These are phyloP conservation scores for Lacanobia wlatinum DNA, from an alignment of 2,888 invertebrate genomes.

Conservation along the genomic window DNA sequence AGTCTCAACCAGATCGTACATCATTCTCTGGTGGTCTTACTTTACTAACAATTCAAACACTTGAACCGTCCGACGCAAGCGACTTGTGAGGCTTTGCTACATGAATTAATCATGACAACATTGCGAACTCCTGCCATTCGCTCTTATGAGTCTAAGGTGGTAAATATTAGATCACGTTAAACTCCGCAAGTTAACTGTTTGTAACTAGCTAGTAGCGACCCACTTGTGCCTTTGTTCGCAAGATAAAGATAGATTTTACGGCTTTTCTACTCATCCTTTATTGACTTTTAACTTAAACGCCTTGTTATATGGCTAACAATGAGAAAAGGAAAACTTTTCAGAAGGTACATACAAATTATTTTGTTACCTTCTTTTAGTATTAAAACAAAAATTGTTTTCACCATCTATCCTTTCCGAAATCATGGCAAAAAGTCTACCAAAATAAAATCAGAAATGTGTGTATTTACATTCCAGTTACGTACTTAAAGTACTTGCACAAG, in stretches of 20 bases:
- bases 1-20: conserved; percentile 66
- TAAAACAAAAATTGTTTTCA: not conserved
- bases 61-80: conserved; percentile 33
- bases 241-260: conserved; percentile 64
- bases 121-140: conserved; percentile 53
- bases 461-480: not conserved
- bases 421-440: not conserved
- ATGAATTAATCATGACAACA: conserved; percentile 64
- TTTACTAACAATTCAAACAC: conserved; percentile 56
- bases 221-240: conserved; percentile 57
- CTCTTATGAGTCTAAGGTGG: conserved; percentile 59
- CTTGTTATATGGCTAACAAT: conserved; percentile 24
- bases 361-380: not conserved
- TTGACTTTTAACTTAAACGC: conserved; percentile 59
- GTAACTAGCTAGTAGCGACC: conserved; percentile 54
- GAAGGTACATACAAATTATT: not conserved
- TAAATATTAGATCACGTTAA: conserved; percentile 66
- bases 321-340: conserved; percentile 20
- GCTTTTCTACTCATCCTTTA: conserved; percentile 59
- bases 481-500: conserved; percentile 10
- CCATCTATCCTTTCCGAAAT: not conserved
- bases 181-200: conserved; percentile 58
- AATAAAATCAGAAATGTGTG: not conserved
- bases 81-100: conserved; percentile 47
- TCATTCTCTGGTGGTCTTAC: conserved; percentile 53